These are phyloP conservation scores for Lasioglossum morio DNA, from an alignment of 2,888 invertebrate species.

Conservation along the genomic window DNA sequence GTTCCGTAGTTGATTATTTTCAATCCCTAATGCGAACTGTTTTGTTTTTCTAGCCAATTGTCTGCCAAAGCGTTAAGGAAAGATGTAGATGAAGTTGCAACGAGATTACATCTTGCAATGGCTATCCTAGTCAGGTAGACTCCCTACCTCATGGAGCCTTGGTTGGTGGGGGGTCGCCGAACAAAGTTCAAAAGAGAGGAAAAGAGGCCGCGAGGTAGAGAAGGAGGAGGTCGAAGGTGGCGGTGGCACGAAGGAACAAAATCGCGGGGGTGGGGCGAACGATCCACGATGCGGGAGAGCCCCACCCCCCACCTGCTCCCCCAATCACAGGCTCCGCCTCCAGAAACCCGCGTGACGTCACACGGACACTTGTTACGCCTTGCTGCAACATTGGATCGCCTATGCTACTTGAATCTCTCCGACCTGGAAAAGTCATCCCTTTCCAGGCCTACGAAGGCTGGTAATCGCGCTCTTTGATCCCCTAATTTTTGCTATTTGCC, in stretches of 20 bases:
- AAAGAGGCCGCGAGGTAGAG: slow-evolving; percentile 57
- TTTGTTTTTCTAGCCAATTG: background rate
- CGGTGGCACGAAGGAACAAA: slow-evolving; percentile 69
- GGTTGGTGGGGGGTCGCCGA: slow-evolving; percentile 89
- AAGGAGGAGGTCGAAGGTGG: slow-evolving; percentile 65
- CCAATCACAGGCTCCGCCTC: slow-evolving; percentile 81
- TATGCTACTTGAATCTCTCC: slow-evolving; percentile 21
- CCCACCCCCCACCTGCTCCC: slow-evolving; percentile 76
- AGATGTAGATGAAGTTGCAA: slow-evolving; percentile 10
- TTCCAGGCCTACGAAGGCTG: background rate
- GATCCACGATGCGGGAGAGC: slow-evolving; percentile 71
- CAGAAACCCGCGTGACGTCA: slow-evolving; percentile 81
- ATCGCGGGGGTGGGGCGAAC: slow-evolving; percentile 75
- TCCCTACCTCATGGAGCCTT: slow-evolving; percentile 81
- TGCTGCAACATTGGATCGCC: slow-evolving; percentile 54
- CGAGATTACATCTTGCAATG: slow-evolving; percentile 40
- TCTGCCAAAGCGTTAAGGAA: background rate
- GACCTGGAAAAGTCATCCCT: slow-evolving; percentile 19
- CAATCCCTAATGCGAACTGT: background rate
- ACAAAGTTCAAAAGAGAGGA: slow-evolving; percentile 58
- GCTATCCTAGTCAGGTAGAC: slow-evolving; percentile 36
- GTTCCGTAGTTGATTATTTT: background rate
- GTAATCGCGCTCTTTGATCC: too few species aligned
- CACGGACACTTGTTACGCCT: slow-evolving; percentile 84
- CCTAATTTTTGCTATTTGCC: background rate